Conservation (phyloP, 1,140 invertebrate species). For the Mactra quadrangularis region DNA sequence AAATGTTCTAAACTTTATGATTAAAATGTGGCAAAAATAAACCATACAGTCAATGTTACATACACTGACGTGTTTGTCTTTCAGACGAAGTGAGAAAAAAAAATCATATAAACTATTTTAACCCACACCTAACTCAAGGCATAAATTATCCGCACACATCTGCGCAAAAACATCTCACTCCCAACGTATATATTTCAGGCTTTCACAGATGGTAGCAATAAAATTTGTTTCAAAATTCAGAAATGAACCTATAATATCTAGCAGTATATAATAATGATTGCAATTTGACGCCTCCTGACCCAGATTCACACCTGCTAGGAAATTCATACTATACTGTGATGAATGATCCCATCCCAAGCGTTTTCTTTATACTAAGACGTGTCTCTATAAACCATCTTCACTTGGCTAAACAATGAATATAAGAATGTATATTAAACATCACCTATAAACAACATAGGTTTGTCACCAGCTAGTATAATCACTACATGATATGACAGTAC, state of each 20-base stretch:
- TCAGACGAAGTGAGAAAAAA: too few relatives aligned
- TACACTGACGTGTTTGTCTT: too few relatives aligned
- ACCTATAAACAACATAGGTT: too few relatives aligned
- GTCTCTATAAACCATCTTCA: conserved; percentile 21
- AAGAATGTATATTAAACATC: too few relatives aligned
- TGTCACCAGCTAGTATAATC: too few relatives aligned
- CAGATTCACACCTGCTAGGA: conserved; percentile 33
- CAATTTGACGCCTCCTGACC: conserved; percentile 28
- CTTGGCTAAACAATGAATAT: conserved; percentile 20
- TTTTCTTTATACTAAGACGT: conserved; percentile 17
- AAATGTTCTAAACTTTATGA: too few relatives aligned
- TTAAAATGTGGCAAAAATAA: too few relatives aligned
- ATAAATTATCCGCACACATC: conserved; percentile 38
- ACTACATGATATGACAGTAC: too few relatives aligned
- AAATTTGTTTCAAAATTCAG: conserved; percentile 36
- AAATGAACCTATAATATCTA: conserved; percentile 2
- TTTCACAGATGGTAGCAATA: background rate
- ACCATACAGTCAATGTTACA: too few relatives aligned
- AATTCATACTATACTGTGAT: conserved; percentile 7
- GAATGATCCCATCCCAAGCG: conserved; percentile 13
- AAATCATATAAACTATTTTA: too few relatives aligned
- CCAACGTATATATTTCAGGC: conserved; percentile 24
- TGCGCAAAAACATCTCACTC: conserved; percentile 5
- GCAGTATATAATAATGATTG: conserved; percentile 14
- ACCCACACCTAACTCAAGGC: background rate